These are phyloP conservation scores for Regulus satrapa DNA, from an alignment of 2,113 vertebrate species.

Conservation along the genomic window DNA sequence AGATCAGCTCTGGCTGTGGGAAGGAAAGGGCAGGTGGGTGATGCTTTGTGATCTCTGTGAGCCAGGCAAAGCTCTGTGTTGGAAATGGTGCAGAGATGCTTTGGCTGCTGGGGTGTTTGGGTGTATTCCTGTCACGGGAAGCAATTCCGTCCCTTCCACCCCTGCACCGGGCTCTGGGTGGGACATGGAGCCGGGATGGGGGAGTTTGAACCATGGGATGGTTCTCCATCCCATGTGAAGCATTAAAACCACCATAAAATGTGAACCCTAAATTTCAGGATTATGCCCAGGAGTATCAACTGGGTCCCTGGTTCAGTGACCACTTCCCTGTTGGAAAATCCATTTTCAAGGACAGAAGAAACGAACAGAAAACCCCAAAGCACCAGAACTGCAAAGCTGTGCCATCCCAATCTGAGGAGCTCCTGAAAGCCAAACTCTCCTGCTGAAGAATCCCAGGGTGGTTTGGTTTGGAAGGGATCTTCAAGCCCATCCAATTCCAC, in stretches of 20 bases:
- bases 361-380: neutral
- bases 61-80: neutral
- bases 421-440: neutral
- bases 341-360: neutral
- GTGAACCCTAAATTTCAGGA: neutral
- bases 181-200: neutral
- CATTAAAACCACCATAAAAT: neutral
- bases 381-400: neutral
- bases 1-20: neutral
- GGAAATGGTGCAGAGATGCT: neutral
- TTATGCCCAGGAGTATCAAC: neutral
- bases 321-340: neutral
- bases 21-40: constrained; percentile 13
- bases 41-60: neutral
- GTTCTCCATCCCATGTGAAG: neutral
- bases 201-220: neutral
- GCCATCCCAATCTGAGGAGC: neutral
- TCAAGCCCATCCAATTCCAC: too few species aligned
- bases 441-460: neutral
- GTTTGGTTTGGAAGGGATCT: neutral
- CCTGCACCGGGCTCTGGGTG: neutral
- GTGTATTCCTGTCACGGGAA: accelerated
- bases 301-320: too few species aligned
- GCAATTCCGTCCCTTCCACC: neutral
- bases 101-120: neutral